A percentile compares a stretch with the other conserved stretches of the same genome.
These are phyloP conservation scores for Enteromius trimaculatus DNA, from an alignment of 2,797 vertebrate genomes.

Conservation along the genomic window DNA sequence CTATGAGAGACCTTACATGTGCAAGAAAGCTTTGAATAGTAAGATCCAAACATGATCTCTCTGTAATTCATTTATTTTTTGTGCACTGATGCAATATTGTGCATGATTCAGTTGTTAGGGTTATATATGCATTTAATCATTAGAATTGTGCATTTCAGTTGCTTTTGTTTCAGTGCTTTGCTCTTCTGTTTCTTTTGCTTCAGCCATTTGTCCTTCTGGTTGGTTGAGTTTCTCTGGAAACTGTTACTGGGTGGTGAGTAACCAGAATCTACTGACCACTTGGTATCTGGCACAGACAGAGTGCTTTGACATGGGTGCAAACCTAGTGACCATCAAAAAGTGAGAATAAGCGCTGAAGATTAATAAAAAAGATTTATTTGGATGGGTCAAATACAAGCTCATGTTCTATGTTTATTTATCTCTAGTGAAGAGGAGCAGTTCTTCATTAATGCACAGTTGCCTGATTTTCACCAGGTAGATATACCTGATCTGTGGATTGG, in stretches of 20 bases:
- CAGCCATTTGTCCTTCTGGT: constrained; percentile 79
- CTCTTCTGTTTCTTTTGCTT: neutral
- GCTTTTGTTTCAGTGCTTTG: neutral
- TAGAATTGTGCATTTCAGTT: neutral
- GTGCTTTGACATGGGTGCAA: constrained; percentile 67
- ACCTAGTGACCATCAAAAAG: constrained; percentile 78
- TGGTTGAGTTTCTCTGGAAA: constrained; percentile 77
- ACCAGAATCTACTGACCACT: constrained; percentile 74
- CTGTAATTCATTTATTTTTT: neutral
- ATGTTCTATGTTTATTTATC: neutral
- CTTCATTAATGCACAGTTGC: constrained; percentile 78
- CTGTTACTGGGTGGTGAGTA: constrained; percentile 82
- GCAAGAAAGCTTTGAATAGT: constrained; percentile 80
- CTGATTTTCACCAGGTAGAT: constrained; percentile 77
- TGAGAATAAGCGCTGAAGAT: constrained; percentile 47
- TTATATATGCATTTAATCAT: neutral
- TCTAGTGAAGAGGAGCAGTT: constrained; percentile 78
- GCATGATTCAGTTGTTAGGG: neutral
- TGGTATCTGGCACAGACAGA: constrained; percentile 75
- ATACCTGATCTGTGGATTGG: constrained; percentile 83
- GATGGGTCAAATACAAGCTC: neutral
- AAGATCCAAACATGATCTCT: constrained; percentile 51
- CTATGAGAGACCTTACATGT: constrained; percentile 79
- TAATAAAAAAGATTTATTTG: neutral
- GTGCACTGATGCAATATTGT: neutral